phyloP scores from a whole-genome alignment of 2,797 vertebrate genomes.

The Notoglanidium macrostoma region DNA sequence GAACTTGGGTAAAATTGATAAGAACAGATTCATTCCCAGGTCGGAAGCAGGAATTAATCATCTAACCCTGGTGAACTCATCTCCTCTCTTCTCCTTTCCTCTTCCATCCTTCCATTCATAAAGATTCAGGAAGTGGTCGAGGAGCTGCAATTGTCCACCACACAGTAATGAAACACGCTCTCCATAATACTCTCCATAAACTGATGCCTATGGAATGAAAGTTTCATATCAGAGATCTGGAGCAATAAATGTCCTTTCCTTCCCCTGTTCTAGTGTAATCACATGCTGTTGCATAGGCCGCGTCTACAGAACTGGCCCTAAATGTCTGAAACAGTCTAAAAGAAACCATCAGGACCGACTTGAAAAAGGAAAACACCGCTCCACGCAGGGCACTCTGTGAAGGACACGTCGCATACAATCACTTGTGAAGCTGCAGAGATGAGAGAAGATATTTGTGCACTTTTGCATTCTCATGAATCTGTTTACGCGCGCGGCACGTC shows the following conservation, averaged over 20 bases:
- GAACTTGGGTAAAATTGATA: not conserved
- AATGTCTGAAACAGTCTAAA: constrained; percentile 42
- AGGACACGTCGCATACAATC: constrained; percentile 34
- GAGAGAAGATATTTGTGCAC: constrained; percentile 30
- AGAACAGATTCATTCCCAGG: not conserved
- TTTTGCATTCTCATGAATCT: constrained; percentile 50
- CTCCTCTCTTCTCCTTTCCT: constrained; percentile 14
- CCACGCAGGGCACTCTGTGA: constrained; percentile 5
- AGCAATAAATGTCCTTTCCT: constrained; percentile 25
- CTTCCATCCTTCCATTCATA: constrained; percentile 42
- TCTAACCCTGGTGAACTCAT: not conserved
- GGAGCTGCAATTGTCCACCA: constrained; percentile 38
- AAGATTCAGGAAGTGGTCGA: constrained; percentile 49
- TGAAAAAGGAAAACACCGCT: constrained; percentile 26
- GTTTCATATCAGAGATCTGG: constrained; percentile 56
- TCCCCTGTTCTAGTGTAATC: constrained; percentile 55
- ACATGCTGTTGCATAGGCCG: constrained; percentile 48
- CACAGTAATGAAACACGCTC: constrained; percentile 47
- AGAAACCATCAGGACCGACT: constrained; percentile 32
- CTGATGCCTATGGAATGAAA: constrained; percentile 55
- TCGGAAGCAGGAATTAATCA: not conserved
- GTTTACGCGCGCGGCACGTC: constrained; percentile 14
- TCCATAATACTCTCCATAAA: constrained; percentile 52
- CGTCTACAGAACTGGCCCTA: constrained; percentile 50
- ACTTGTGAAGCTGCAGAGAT: constrained; percentile 26